Evolutionary conservation across 2,888 invertebrate genomes (phyloP), one percentile per base, ranked within the genome.

Genomic region (Oxystoma pomonae): DNA sequence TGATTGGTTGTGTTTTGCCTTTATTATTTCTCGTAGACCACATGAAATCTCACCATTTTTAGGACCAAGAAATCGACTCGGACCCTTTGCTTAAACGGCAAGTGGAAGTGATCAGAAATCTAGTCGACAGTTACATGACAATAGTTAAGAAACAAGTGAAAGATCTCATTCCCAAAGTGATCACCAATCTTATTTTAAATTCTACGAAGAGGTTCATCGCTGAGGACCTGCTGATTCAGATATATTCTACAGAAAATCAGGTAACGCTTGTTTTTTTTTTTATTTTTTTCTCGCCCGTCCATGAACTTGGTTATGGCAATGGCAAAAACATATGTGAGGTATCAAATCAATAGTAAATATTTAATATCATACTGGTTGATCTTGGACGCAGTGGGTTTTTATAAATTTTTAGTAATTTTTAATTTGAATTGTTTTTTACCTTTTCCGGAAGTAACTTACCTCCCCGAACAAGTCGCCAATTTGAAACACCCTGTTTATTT

Each of bases 61-160:
- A 35, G 51, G 65, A 22, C 12, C 59, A 3, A 1, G 59, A 63
- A 16, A 56, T 63, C 19, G 61, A 66, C 20, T 59, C 68, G 0
- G 94, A 94, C 82, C 94, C 94, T 16, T 94, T 96, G 81, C 80
- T 99, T 72, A 99, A 99, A 81, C 87, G 99, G 64, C 99, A 99
- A 82, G 99, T 99, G 71, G 99, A 99, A 83, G 98, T 98, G 22
- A 99, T 99, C 78, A 89, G 99, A 63, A 99, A 99, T 83, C 85
- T 99, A 74, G 99, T 99, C 16, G 99, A 99, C 81, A 99, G 98
- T 16, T 99, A 99, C 85, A 98, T 98, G 96, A 93, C 94, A 80
- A 99, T 99, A 77, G 96, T 99, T 62, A 98, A 97, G 66, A 99
- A 99, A 83, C 98, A 98, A 19, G 97, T 97, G 67, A 87, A 97